These are phyloP conservation scores for Drosophila neonasuta DNA, from an alignment of 2,888 invertebrate genomes.

Conservation along the genomic window DNA sequence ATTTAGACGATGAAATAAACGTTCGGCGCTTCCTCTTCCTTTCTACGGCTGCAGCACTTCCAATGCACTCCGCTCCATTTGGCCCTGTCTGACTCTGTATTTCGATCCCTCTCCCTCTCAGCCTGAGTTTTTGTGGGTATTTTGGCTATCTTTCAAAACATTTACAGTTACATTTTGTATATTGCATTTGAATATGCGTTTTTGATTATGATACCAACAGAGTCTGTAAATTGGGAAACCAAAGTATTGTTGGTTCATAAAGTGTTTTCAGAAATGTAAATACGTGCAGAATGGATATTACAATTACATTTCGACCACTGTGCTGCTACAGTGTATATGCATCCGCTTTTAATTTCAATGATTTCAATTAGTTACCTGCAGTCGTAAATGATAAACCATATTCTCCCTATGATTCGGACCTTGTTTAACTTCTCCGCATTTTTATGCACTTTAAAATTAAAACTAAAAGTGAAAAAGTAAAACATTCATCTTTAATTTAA, in stretches of 20 bases:
- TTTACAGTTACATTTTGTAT: slow-evolving; percentile 71
- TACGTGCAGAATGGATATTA: neutral
- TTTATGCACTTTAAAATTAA: no score
- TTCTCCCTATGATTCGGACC: no score
- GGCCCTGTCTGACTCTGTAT: neutral
- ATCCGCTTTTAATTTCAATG: neutral
- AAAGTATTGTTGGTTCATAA: slow-evolving; percentile 13
- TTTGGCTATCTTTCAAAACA: slow-evolving; percentile 67
- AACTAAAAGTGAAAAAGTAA: no score
- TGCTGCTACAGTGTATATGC: neutral
- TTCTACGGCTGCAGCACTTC: neutral
- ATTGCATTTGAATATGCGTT: slow-evolving; percentile 67
- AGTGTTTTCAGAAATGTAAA: slow-evolving; percentile 17
- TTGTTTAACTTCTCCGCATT: no score
- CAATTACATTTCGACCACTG: slow-evolving; percentile 8
- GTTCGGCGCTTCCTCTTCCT: slow-evolving; percentile 37
- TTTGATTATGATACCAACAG: slow-evolving; percentile 35
- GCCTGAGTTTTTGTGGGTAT: slow-evolving; percentile 15
- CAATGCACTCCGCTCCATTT: neutral
- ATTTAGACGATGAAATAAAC: slow-evolving; percentile 76
- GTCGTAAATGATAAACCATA: neutral
- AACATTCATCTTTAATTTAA: no score
- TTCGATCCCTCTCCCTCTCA: neutral
- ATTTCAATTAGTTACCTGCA: neutral
- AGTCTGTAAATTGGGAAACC: slow-evolving; percentile 51